Percentiles rank a stretch among this genome's conserved stretches.
phyloP scores from a whole-genome alignment of 2,113 vertebrate genomes.

The Calidris pugnax region DNA sequence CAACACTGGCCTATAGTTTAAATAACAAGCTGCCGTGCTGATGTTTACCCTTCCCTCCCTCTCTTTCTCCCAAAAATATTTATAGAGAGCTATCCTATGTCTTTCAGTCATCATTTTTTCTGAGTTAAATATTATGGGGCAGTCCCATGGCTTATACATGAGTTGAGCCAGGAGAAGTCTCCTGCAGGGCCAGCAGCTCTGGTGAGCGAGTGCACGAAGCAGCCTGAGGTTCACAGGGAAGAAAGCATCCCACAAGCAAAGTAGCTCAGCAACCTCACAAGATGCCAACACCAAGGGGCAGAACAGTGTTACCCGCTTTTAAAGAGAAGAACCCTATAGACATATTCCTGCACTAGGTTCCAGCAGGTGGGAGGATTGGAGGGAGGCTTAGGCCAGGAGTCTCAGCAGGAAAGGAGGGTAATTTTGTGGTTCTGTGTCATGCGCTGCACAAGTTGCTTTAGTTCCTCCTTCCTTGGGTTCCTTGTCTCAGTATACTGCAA shows the following conservation, averaged over 20 bases:
- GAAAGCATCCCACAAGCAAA: background rate
- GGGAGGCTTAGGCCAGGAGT: background rate
- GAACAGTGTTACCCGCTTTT: background rate
- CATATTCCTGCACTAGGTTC: background rate
- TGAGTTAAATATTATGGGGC: background rate
- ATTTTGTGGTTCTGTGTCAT: background rate
- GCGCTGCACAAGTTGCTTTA: background rate
- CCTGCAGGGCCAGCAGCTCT: background rate
- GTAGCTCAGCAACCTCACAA: background rate
- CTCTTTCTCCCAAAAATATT: background rate
- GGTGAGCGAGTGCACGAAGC: accelerated
- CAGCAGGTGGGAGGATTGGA: background rate
- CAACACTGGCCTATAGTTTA: background rate
- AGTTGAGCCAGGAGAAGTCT: background rate
- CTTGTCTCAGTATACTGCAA: background rate
- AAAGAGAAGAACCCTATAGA: background rate
- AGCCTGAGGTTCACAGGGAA: background rate
- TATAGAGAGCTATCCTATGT: background rate
- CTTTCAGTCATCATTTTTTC: background rate
- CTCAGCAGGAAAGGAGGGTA: background rate
- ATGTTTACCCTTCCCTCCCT: background rate
- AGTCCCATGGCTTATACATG: background rate
- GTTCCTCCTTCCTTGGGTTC: background rate
- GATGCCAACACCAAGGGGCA: background rate
- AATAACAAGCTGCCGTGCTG: background rate